These are phyloP conservation scores for Sphaerolaimus hirsutus DNA, from an alignment of 2,888 invertebrate species.

Conservation along the genomic window DNA sequence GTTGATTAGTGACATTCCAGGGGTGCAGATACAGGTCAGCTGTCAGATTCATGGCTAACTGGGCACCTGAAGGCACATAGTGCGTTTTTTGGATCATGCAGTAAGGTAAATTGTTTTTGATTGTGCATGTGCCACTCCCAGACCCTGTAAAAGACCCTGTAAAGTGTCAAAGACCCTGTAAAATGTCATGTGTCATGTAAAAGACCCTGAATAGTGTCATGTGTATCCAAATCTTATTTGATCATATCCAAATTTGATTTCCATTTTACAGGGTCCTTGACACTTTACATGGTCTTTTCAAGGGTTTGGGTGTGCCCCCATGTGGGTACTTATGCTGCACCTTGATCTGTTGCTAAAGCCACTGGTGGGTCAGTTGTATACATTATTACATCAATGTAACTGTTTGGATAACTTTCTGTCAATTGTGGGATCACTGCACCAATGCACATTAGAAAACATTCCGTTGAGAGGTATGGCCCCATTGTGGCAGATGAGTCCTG, in stretches of 20 bases:
- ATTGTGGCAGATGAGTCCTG: not conserved
- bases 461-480: not conserved
- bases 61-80: no score
- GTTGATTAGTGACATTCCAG: not conserved
- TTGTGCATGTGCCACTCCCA: no score
- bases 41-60: not conserved
- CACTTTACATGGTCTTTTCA: no score
- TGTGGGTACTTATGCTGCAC: no score
- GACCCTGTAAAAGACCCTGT: no score
- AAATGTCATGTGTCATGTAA: not conserved
- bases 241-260: not conserved
- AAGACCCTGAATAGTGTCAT: not conserved
- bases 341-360: no score
- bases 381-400: not conserved
- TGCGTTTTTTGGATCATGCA: no score
- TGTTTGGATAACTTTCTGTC: not conserved
- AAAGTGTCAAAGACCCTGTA: no score
- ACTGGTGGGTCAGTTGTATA: not conserved
- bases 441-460: slow-evolving; percentile 1
- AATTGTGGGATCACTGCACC: not conserved
- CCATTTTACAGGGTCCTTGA: no score
- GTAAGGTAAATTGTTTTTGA: no score
- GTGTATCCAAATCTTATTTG: not conserved
- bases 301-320: no score
- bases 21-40: not conserved